phyloP scores from a whole-genome alignment of 2,888 invertebrate genomes.

The Arctia plantaginis region DNA sequence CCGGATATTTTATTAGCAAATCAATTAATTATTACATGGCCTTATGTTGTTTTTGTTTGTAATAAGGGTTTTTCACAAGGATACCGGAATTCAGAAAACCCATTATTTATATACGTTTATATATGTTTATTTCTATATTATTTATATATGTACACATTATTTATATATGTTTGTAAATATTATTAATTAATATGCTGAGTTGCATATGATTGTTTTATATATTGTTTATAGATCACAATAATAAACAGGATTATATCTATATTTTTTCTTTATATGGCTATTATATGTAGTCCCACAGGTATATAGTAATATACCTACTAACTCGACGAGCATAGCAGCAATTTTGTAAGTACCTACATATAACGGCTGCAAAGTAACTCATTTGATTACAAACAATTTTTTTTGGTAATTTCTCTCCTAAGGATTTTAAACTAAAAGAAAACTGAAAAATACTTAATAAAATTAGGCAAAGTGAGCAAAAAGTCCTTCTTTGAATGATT shows the following conservation, averaged over 20 bases:
- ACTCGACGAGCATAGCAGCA: neutral
- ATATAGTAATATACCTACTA: neutral
- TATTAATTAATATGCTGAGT: neutral
- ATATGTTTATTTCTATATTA: too few species aligned
- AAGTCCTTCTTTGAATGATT: too few species aligned
- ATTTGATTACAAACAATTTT: neutral
- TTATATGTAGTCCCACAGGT: neutral
- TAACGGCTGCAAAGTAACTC: too few species aligned
- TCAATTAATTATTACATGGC: neutral
- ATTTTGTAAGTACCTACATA: neutral
- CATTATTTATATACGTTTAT: neutral
- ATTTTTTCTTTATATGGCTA: neutral
- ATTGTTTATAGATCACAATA: neutral
- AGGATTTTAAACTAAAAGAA: neutral
- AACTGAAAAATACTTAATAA: neutral
- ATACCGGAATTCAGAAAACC: conserved; percentile 13
- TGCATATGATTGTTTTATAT: neutral
- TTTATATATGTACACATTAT: too few species aligned
- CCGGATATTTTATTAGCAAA: neutral
- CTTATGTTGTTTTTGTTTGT: conserved; percentile 2
- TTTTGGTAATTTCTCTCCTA: neutral
- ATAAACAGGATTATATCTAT: neutral
- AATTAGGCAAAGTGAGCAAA: too few species aligned
- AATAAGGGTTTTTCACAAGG: conserved; percentile 20
- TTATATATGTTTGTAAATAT: neutral